Base-by-base conservation (phyloP, 2,888 invertebrate species). In the Xylota segnis region DNA sequence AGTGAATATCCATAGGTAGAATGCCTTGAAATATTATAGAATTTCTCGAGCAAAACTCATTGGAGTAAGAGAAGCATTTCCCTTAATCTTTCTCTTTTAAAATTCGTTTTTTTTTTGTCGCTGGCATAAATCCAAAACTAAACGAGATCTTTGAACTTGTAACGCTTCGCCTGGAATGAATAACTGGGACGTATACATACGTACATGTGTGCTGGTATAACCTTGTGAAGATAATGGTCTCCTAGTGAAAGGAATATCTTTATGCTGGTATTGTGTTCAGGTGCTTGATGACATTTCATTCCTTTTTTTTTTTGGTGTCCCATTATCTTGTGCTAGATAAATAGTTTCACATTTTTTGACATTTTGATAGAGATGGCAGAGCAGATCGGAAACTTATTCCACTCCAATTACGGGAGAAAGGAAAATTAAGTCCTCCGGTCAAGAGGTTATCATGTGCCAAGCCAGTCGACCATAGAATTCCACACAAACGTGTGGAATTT, bases 71-170 rank as follows among this genome's bases (percentile, higher is more conserved):
- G 10, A 12, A 59, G 16, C 10, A 32, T 59, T 12, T 43, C 58
- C 40, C 50, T 68, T 45, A 52, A 75, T 59, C 66, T 66, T 16
- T 23, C 18, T 47, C 16, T 18, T 32, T n/a, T 45, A 14, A n/a
- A 18, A 10, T 50, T 65, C 9, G 23, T 16, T 18, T 32, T n/a
- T 4, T 29, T 32, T 52, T 32, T 40, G 10, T 66, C 23, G 9
- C 27, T 77, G 77, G 77, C 70, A 77, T 70, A 52, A 59, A 70
- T 78, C 70, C 78, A 70, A 54, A 74, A 52, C 43, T 61, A 37
- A 59, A 27, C 10, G 68, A 43, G 9, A 59, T 77, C 32, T 70
- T 45, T 70, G 59, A 58, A 76, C 56, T 77, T 52, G 59, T 59
- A 52, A 68, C 50, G 50, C 52, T 77, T 18, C 32, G 23, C 29